Evolutionary conservation across 2,797 vertebrate species (phyloP), one percentile per base, ranked within the genome.

Genomic region (Pyrrhura leucotis): DNA sequence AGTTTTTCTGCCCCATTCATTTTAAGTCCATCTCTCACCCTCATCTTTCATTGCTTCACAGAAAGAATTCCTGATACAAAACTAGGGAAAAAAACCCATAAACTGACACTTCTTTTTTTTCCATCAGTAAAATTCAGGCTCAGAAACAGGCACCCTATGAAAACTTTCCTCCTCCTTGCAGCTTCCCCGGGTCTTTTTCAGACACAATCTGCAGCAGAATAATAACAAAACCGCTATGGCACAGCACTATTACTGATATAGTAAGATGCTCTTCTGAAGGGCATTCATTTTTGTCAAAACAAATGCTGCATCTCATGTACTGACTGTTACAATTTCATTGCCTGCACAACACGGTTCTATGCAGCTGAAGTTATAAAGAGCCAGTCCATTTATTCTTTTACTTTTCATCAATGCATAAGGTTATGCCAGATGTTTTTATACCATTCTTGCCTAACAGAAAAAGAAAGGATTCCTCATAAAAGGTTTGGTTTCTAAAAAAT

Each of bases 401-500:
- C 45, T 74, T 89, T 95, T 95, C 86, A 85, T 69, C 29, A 84
- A 92, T 97, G 93, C 92, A 95, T 68, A 92, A 96, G 58, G 81
- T 95, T 93, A 96, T 96, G 82, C 92, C 92, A 95, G 97, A 97
- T 68, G 53, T 82, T 97, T 97, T 95, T 85, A 91, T 90, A 93
- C 62, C 83, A 88, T 91, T 96, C 90, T 87, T 93, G 84, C 75
- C 54, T 92, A 82, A 96, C 39, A 90, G 54, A 82, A 48, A 92
- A 59, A 94, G 72, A 96, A 94, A 72, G 4, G 72, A 95, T 95
- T 95, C 89, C 73, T 97, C 80, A 89, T 90, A 93, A 97, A 97
- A 95, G 50, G 76, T 76, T 90, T 95, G 94, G 92, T 97, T 98
- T 97, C 83, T 81, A 51, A 97, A 98, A 96, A 97, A 98, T 97